Evolutionary conservation across 2,113 vertebrate species (phyloP).

Genomic region (Ailuropoda melanoleuca): DNA sequence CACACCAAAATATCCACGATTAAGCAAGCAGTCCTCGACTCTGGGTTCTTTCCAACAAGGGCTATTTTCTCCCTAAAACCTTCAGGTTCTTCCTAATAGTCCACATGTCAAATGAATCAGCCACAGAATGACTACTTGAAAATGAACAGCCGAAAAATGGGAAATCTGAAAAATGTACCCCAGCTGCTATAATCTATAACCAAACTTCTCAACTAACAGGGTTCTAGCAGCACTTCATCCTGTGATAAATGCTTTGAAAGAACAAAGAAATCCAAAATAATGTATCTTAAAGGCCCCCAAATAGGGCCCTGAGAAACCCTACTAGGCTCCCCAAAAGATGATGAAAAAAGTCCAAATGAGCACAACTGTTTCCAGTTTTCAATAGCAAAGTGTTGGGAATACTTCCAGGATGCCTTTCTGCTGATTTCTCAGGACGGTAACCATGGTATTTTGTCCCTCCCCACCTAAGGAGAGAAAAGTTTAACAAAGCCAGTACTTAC

Average conservation of each 20-base stretch:
- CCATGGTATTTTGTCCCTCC: neutral
- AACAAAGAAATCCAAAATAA: neutral
- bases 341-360: neutral
- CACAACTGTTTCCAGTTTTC: neutral
- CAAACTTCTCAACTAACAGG: neutral
- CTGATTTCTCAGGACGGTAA: neutral
- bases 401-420: neutral
- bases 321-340: neutral
- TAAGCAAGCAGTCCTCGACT: neutral
- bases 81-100: neutral
- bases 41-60: neutral
- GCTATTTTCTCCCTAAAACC: neutral
- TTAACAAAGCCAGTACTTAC: neutral
- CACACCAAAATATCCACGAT: neutral
- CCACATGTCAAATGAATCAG: neutral
- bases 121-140: constrained; percentile 21
- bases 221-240: neutral
- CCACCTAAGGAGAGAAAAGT: neutral
- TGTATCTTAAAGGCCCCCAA: neutral
- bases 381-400: neutral
- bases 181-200: neutral
- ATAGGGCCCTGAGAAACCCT: neutral
- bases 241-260: neutral
- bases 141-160: neutral
- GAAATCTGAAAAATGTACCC: neutral